Percentiles rank a stretch among this genome's conserved stretches.
Evolutionary conservation across 2,797 vertebrate genomes (phyloP).

Genomic region (Threskiornis aethiopicus): DNA sequence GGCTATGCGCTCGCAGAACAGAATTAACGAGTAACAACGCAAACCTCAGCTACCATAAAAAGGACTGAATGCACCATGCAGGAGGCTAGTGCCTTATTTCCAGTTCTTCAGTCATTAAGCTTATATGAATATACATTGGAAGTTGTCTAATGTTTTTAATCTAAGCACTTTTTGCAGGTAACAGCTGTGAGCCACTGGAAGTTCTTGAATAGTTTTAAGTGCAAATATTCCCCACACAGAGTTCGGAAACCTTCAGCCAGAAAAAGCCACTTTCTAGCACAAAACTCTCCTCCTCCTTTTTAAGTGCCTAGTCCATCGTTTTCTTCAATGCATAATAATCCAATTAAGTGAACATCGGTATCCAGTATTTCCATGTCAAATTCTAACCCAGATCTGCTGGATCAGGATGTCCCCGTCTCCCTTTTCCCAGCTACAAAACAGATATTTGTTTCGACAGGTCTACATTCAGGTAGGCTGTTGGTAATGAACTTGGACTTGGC

Average conservation of each 20-base stretch:
- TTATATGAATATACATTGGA: not conserved
- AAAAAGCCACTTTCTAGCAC: not conserved
- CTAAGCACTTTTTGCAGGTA: not conserved
- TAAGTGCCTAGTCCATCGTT: not conserved
- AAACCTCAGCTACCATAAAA: not conserved
- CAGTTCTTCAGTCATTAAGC: not conserved
- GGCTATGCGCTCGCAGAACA: not conserved
- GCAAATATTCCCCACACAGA: not conserved
- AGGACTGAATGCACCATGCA: not conserved
- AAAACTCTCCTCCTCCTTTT: not conserved
- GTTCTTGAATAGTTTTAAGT: not conserved
- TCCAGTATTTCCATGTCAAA: not conserved
- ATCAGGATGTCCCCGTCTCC: fast-evolving
- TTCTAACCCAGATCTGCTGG: not conserved
- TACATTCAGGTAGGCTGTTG: not conserved
- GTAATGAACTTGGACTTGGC: no score
- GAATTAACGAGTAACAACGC: not conserved
- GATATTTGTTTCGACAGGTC: not conserved
- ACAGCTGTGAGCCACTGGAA: not conserved
- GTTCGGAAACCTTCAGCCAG: not conserved
- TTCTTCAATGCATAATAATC: not conserved
- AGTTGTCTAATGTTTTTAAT: not conserved
- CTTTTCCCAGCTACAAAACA: not conserved
- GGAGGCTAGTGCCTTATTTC: not conserved
- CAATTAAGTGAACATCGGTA: not conserved